These are phyloP conservation scores for Drosophila basisetae DNA, from an alignment of 2,888 invertebrate species.

Conservation along the genomic window DNA sequence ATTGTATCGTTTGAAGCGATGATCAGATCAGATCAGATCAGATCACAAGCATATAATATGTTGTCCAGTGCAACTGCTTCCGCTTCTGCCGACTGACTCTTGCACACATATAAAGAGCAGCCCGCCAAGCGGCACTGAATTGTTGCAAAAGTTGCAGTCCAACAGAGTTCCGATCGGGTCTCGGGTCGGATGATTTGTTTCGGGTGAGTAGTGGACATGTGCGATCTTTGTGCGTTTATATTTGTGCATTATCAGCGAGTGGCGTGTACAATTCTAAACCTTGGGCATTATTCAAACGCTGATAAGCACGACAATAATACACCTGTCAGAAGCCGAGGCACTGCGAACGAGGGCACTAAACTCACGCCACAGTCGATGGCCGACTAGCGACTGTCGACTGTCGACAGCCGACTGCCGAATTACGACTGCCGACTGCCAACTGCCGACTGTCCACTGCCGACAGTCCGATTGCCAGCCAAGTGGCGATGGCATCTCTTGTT, in stretches of 20 bases:
- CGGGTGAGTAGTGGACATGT: constrained; percentile 6
- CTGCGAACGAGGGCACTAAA: neutral
- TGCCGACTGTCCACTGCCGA: neutral
- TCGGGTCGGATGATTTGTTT: neutral
- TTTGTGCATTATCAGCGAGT: neutral
- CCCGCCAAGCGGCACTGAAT: neutral
- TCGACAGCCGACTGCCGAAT: neutral
- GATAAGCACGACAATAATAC: constrained; percentile 31
- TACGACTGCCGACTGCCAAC: constrained; percentile 3
- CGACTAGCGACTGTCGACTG: neutral
- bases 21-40: neutral
- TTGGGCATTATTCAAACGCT: constrained; percentile 20
- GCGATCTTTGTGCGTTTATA: neutral
- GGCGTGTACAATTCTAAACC: neutral
- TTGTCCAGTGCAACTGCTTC: constrained; percentile 45
- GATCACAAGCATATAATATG: neutral
- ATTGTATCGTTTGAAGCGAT: constrained; percentile 3
- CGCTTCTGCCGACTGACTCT: constrained; percentile 18
- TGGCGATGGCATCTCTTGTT: constrained; percentile 4
- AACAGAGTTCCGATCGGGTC: neutral
- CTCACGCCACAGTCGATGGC: neutral
- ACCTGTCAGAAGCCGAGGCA: constrained; percentile 20
- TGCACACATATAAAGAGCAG: constrained; percentile 4
- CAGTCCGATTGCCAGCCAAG: neutral
- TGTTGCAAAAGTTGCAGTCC: constrained; percentile 11